Conservation (phyloP, 2,113 vertebrate genomes). For the Odobenus rosmarus region DNA sequence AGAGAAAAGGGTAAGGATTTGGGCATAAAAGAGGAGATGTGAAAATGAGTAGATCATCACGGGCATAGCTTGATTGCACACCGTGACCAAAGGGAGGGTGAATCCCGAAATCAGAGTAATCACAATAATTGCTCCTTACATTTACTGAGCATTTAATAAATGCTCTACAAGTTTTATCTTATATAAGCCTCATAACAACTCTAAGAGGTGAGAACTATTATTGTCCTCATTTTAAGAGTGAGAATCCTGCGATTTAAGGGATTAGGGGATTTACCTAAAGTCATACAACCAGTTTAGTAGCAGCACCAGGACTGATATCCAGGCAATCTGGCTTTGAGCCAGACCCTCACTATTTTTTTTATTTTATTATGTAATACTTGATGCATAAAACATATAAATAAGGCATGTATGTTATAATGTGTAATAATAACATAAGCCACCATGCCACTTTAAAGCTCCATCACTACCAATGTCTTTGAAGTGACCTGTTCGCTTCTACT, state of each 20-base stretch:
- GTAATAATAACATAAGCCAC: neutral
- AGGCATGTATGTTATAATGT: neutral
- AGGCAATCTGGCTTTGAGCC: neutral
- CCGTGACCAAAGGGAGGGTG: neutral
- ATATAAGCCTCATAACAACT: neutral
- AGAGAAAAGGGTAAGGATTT: neutral
- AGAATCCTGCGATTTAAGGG: neutral
- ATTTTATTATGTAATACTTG: neutral
- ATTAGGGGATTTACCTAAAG: neutral
- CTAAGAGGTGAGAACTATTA: neutral
- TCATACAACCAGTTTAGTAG: neutral
- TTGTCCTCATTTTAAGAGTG: neutral
- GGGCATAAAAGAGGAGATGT: neutral
- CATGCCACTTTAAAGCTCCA: neutral
- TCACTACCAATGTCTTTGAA: neutral
- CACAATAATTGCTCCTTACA: neutral
- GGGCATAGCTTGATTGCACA: neutral
- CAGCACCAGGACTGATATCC: neutral
- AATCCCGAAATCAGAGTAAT: neutral
- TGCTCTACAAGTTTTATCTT: neutral
- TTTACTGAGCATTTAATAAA: neutral
- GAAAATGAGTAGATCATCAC: neutral
- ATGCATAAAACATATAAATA: neutral
- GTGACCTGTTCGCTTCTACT: neutral
- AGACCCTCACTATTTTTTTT: neutral